Conservation (phyloP, 2,888 invertebrate genomes). For the Oligia latruncula region DNA sequence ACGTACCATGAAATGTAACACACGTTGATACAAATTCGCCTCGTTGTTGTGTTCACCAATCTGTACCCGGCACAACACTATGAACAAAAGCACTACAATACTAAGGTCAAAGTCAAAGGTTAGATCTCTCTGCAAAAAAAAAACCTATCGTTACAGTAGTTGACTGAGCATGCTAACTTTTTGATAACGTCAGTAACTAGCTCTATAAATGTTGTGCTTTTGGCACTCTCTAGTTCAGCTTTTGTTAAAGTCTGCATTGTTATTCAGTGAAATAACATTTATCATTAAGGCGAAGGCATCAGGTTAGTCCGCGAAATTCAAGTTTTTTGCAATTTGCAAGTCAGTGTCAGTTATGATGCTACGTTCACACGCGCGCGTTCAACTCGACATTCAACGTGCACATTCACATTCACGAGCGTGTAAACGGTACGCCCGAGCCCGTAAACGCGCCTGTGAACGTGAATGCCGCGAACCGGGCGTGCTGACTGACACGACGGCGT, state of each 20-base stretch:
- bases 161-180: conserved; percentile 11
- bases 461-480: too few relatives aligned
- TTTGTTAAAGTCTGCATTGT: not conserved
- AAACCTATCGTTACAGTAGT: not conserved
- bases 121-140: not conserved
- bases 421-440: too few relatives aligned
- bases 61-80: not conserved
- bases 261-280: conserved; percentile 2
- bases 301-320: too few relatives aligned
- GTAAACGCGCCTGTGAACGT: too few relatives aligned
- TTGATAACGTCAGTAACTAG: conserved; percentile 11
- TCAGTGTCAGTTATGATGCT: not conserved
- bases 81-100: not conserved
- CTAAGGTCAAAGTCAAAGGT: conserved; percentile 5
- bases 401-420: too few relatives aligned
- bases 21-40: not conserved
- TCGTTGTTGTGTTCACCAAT: not conserved
- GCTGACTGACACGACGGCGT: too few relatives aligned
- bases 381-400: too few relatives aligned
- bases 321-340: too few relatives aligned
- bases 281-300: not conserved
- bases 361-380: too few relatives aligned
- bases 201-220: not conserved
- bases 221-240: not conserved
- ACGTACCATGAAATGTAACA: not conserved